Conservation (phyloP, 2,113 vertebrate species). For the Murina feae region DNA sequence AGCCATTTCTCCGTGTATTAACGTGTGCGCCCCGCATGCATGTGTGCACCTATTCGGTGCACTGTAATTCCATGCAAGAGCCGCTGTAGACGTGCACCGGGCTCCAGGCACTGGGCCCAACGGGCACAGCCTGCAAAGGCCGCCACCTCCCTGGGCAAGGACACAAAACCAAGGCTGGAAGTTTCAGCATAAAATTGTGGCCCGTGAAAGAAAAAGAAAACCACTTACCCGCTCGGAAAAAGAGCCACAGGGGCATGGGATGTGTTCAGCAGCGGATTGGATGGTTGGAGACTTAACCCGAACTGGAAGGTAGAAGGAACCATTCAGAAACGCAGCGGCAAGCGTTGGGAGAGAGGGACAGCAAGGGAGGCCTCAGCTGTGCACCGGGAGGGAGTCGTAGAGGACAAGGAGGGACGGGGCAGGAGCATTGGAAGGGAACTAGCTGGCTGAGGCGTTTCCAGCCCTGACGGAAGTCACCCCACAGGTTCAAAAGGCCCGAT, state of each 20-base stretch:
- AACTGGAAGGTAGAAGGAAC: not conserved
- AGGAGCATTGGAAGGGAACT: not conserved
- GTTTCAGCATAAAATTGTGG: not conserved
- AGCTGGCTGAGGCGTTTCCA: not conserved
- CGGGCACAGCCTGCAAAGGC: not conserved
- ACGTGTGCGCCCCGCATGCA: not conserved
- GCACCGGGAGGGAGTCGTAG: not conserved
- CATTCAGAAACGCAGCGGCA: not conserved
- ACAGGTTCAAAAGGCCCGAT: not conserved
- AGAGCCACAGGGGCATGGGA: not conserved
- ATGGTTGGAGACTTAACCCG: not conserved
- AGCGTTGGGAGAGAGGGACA: not conserved
- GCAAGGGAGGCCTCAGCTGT: not conserved
- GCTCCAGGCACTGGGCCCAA: not conserved
- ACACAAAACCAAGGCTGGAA: not conserved
- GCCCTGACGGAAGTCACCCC: not conserved
- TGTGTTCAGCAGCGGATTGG: not conserved
- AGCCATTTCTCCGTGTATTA: not conserved
- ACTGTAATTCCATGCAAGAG: not conserved
- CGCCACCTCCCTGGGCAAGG: not conserved
- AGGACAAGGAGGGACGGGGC: not conserved
- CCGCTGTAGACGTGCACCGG: not conserved
- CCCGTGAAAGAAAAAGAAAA: not conserved
- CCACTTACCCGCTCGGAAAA: not conserved
- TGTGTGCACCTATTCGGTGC: not conserved